Evolutionary conservation across 1,140 invertebrate species (phyloP), one percentile per base, ranked within the genome.

Genomic region (Drosophila teissieri): DNA sequence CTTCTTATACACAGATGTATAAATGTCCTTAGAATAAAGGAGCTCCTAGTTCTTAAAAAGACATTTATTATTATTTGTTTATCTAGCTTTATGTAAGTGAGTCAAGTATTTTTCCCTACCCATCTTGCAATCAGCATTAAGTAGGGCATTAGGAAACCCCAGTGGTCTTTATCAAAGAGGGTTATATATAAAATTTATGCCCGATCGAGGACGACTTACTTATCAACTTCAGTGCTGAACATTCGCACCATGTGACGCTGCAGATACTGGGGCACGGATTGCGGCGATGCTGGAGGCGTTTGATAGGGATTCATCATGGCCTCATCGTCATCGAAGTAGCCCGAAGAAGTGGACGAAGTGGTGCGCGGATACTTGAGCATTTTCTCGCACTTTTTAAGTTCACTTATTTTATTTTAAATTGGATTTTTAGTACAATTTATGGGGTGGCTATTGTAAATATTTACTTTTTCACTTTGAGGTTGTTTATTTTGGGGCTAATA

Each of bases 331-430:
- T 91, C 90, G 39, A 80, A 91, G 56, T 91, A 91, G 2, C 90
- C 90, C 17, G 90, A 91, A 5, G 90, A 91, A 22, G 83, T 91
- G 45, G 80, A 76, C 6, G 90, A 91, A 2, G 90, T 78, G 51
- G 90, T 91, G 42, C 90, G 90, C 63, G 90, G 90, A 91, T 91
- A 91, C 52, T 91, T 91, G 2, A 91, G 58, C 90, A 91, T 91
- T 62, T 46, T 88, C 40, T 19, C 22, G 12, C 45, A 57, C 7
- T 34, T 52, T 11, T 22, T 19, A 49, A 34, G 8, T 52, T 31
- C 63, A 34, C 52, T 14, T 36, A 12, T 36, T 36, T 36, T 2
- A 11, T 56, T 64, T 44, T 17, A 3, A 10, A 6, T 75, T 39
- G 42, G 64, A 19, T 49, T 52, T 48, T 54, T 72, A 49, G n/a